Evolutionary conservation across 2,113 vertebrate species (phyloP), one percentile per base, ranked within the genome.

Genomic region (Falco punctatus): DNA sequence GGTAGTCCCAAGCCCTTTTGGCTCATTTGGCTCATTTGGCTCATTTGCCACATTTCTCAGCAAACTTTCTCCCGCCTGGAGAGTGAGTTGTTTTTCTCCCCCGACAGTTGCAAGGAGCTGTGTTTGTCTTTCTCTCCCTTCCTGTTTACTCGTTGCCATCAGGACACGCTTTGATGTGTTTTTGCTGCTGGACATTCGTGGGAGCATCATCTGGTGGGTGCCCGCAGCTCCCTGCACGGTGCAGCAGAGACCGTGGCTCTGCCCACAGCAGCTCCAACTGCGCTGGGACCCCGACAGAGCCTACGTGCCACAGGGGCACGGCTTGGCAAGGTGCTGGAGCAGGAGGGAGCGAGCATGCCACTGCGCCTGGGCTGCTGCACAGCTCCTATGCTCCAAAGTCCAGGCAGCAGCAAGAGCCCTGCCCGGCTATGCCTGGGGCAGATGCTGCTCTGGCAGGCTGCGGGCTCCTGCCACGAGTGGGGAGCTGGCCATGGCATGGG

Each of bases 81-180:
- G 80, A 54, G 86, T 5, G 32, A 82, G 80, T 87, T 93, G 91
- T 95, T 90, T 92, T 92, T 90, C 87, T 95, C 90, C 73, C 64
- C 40, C 3, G 3, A 24, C 92, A 70, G 93, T 94, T 93, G 71
- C n/a, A 48, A 91, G 79, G 64, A 74, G 88, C 74, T 1, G 44
- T 96, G 96, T 97, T 97, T 96, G 96, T 83, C 90, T 92, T 94
- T 69, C 86, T 96, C 67, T 91, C 94, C 90, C 66, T 97, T 97
- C 97, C 97, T 98, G 97, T 97, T 98, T 97, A 97, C 92, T 79
- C 15, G 32, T 52, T 80, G 82, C 90, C 88, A 79, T 93, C 95
- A 96, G 95, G 94, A 95, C 10, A 4, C 21, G n/a, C 97, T 97
- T 98, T 97, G 96, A 96, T 95, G 96, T 96, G 75, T 30, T 82